Evolutionary conservation across 2,888 invertebrate genomes (phyloP).

Genomic region (Zeuzera pyrina): DNA sequence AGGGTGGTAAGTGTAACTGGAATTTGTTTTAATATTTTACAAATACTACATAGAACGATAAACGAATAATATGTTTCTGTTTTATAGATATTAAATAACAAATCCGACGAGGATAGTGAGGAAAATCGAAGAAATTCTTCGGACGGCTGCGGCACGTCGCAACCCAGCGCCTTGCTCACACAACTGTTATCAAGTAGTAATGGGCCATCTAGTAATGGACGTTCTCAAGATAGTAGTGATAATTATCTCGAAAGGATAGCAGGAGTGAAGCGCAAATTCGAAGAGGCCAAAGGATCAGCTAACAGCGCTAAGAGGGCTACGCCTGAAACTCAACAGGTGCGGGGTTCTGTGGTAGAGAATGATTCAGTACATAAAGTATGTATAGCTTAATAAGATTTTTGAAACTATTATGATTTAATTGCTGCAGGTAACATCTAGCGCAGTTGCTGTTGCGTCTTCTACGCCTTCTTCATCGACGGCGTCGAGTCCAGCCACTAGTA

Average conservation of each 20-base stretch:
- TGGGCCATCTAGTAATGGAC: constrained; percentile 46
- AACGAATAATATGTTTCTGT: too few species aligned
- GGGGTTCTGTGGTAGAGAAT: too few species aligned
- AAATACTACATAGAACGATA: too few species aligned
- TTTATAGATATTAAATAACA: constrained; percentile 84
- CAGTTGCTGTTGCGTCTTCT: constrained; percentile 68
- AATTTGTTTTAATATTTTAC: too few species aligned
- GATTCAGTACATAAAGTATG: too few species aligned
- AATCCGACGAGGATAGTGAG: constrained; percentile 84
- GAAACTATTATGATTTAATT: too few species aligned
- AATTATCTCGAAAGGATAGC: constrained; percentile 52
- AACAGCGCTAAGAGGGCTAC: constrained; percentile 71
- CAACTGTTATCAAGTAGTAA: constrained; percentile 58
- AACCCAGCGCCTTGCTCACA: constrained; percentile 71
- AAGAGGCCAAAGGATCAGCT: constrained; percentile 75
- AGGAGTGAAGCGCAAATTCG: constrained; percentile 56
- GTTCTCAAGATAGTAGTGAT: constrained; percentile 36
- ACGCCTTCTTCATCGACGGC: constrained; percentile 39
- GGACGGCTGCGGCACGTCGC: constrained; percentile 34
- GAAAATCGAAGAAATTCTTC: constrained; percentile 65
- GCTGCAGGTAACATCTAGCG: constrained; percentile 71
- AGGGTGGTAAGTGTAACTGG: constrained; percentile 31
- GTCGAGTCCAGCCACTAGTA: constrained; percentile 47
- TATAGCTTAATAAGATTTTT: too few species aligned
- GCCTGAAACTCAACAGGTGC: constrained; percentile 65